Percentiles rank a stretch among this genome's conserved stretches.
These are phyloP conservation scores for Aptenodytes forsteri DNA, from an alignment of 2,113 vertebrate genomes.

Conservation along the genomic window DNA sequence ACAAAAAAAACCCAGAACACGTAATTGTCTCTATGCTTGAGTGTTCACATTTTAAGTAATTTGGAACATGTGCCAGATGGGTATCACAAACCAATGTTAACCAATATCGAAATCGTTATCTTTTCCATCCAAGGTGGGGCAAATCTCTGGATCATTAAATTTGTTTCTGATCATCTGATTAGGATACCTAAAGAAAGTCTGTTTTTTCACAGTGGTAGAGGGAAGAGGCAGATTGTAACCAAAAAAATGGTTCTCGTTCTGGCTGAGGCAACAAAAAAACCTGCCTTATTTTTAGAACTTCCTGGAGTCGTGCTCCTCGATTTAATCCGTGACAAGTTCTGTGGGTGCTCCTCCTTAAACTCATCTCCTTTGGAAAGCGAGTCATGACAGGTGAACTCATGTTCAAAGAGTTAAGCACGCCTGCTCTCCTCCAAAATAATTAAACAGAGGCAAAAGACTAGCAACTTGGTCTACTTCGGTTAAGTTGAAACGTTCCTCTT, in stretches of 20 bases:
- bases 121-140: background rate
- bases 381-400: background rate
- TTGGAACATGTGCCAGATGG: background rate
- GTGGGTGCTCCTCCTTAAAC: background rate
- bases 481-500: background rate
- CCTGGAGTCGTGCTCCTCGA: background rate
- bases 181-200: background rate
- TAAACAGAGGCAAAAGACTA: background rate
- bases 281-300: background rate
- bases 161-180: background rate
- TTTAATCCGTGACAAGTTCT: background rate
- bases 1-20: rapidly evolving
- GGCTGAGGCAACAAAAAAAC: background rate
- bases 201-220: background rate
- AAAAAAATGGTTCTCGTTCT: background rate
- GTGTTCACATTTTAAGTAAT: background rate
- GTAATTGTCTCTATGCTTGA: background rate
- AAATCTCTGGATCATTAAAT: background rate
- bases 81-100: background rate
- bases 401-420: background rate
- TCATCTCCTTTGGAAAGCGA: background rate
- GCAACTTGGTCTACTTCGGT: background rate
- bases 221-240: background rate
- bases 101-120: background rate
- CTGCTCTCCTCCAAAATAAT: background rate